phyloP scores from a whole-genome alignment of 2,113 vertebrate species.

The Trematomus loennbergii region DNA sequence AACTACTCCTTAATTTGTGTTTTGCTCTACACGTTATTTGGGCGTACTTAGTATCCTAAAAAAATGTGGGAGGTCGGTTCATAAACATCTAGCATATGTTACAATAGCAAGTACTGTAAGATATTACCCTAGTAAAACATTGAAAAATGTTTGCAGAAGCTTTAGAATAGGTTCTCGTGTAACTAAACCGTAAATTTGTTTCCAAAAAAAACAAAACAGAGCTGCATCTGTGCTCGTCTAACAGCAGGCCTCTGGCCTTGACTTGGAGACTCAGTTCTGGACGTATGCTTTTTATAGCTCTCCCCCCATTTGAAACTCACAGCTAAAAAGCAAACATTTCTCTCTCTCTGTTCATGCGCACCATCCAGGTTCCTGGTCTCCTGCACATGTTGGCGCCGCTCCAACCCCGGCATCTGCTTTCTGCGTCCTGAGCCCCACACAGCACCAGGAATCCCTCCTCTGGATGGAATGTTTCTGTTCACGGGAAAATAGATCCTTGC shows the following conservation, averaged over 20 bases:
- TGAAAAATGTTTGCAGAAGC: neutral
- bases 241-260: conserved; percentile 56
- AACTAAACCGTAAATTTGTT: conserved; percentile 17
- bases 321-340: conserved; percentile 77
- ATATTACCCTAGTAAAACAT: neutral
- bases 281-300: conserved; percentile 65
- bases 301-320: conserved; percentile 70
- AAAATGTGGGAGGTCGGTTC: neutral
- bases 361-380: conserved; percentile 56
- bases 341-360: conserved; percentile 63
- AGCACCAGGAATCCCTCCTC: conserved; percentile 66
- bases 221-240: conserved; percentile 48
- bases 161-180: conserved; percentile 21
- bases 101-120: neutral
- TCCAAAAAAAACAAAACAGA: conserved; percentile 37
- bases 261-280: conserved; percentile 59
- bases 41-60: neutral
- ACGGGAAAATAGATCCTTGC: conserved; percentile 56
- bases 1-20: conserved; percentile 14
- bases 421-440: conserved; percentile 64
- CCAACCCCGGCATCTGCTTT: conserved; percentile 80
- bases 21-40: conserved; percentile 5
- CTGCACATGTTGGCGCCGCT: conserved; percentile 67
- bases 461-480: conserved; percentile 69
- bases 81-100: neutral